phyloP scores from a whole-genome alignment of 2,888 invertebrate genomes.

The Brachyptera putata region DNA sequence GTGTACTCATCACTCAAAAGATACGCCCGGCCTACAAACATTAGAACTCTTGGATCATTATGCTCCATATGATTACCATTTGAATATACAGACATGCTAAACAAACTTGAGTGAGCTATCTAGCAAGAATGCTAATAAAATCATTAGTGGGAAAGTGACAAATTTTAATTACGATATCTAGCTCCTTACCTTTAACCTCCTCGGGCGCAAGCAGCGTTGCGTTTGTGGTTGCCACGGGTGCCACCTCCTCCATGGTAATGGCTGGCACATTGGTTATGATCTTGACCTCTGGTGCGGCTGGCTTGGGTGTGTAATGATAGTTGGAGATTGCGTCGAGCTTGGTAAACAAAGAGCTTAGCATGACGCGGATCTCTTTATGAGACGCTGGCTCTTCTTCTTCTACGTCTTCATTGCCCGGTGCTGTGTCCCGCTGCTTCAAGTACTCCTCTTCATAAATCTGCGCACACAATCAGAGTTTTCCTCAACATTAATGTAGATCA shows the following conservation, averaged over 20 bases:
- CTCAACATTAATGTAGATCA: too few species aligned
- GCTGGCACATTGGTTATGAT: slow-evolving; percentile 89
- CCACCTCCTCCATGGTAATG: slow-evolving; percentile 91
- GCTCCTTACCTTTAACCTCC: slow-evolving; percentile 74
- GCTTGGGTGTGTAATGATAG: slow-evolving; percentile 90
- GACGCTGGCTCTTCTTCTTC: slow-evolving; percentile 61
- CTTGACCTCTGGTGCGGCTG: slow-evolving; percentile 78
- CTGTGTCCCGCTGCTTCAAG: slow-evolving; percentile 59
- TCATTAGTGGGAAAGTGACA: too few species aligned
- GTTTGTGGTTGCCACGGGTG: slow-evolving; percentile 82
- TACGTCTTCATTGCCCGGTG: slow-evolving; percentile 51
- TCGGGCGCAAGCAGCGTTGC: slow-evolving; percentile 85
- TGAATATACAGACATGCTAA: too few species aligned
- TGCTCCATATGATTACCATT: too few species aligned
- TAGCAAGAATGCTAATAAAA: too few species aligned
- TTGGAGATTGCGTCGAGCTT: slow-evolving; percentile 91
- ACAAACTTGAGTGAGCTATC: too few species aligned
- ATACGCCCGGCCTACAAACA: too few species aligned
- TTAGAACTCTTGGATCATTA: too few species aligned
- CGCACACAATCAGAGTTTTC: too few species aligned
- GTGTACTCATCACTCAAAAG: too few species aligned
- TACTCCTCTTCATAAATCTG: slow-evolving; percentile 58
- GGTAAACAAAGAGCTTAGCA: slow-evolving; percentile 71
- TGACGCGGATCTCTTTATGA: slow-evolving; percentile 70
- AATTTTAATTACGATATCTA: too few species aligned